These are phyloP conservation scores for Drosophila tani DNA, from an alignment of 1,140 invertebrate species.

Conservation along the genomic window DNA sequence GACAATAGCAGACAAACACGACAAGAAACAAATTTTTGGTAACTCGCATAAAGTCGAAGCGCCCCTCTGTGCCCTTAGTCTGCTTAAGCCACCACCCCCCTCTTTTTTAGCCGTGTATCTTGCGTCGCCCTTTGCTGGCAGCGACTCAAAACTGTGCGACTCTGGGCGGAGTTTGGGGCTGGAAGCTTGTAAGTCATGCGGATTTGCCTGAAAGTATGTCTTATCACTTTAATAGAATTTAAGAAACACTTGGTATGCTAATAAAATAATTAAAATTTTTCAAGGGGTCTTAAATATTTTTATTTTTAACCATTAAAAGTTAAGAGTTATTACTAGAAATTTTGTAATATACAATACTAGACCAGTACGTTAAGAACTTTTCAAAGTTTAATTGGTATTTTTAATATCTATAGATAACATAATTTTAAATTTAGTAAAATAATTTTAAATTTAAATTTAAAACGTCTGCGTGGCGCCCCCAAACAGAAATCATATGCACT, in stretches of 20 bases:
- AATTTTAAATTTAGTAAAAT: no score
- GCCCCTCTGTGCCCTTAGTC: slow-evolving; percentile 8
- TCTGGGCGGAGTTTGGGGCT: slow-evolving; percentile 1
- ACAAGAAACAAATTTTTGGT: slow-evolving; percentile 70
- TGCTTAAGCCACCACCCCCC: background rate
- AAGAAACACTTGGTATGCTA: background rate
- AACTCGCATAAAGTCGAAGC: slow-evolving; percentile 1
- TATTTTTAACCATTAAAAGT: no score
- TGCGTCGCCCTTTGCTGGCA: slow-evolving; percentile 50
- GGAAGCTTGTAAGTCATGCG: slow-evolving; percentile 27
- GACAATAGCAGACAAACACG: slow-evolving; percentile 45
- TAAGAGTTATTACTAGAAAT: no score
- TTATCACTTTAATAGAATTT: slow-evolving; percentile 14
- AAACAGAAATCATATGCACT: no score
- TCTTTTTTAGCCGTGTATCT: slow-evolving; percentile 8
- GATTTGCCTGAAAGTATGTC: slow-evolving; percentile 10
- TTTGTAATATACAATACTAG: no score
- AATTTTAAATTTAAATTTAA: no score
- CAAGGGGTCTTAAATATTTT: no score
- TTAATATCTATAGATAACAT: no score
- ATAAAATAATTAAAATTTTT: background rate
- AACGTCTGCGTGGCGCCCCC: no score
- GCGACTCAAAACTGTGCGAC: slow-evolving; percentile 55
- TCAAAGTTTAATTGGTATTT: no score
- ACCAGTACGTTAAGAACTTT: no score